Percentiles rank a stretch among this genome's conserved stretches.
Conservation (phyloP, 2,888 invertebrate species). For the Tachina lurida region DNA sequence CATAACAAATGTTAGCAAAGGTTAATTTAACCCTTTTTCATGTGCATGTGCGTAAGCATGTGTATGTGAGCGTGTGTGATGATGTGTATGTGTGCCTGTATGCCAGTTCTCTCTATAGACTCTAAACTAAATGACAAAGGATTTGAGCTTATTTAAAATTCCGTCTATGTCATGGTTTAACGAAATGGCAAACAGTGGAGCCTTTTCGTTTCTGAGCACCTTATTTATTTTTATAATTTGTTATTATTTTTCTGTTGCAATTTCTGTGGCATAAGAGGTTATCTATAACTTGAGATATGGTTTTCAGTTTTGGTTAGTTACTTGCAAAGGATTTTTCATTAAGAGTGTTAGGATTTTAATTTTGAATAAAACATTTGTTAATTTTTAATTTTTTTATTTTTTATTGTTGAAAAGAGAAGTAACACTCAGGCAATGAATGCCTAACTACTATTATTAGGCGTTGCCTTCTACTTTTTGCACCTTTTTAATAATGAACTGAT, state of each 20-base stretch:
- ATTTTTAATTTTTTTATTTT: no score
- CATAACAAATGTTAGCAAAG: constrained; percentile 59
- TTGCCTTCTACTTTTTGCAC: no score
- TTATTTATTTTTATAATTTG: neutral
- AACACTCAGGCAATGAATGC: no score
- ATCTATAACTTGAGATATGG: no score
- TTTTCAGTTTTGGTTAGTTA: no score
- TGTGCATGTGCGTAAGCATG: neutral
- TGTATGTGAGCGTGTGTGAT: neutral
- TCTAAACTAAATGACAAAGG: constrained; percentile 44
- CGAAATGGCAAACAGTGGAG: constrained; percentile 9
- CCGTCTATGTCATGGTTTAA: constrained; percentile 49
- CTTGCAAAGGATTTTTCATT: no score
- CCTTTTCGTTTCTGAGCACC: neutral
- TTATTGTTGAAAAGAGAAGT: no score
- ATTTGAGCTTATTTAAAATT: constrained; percentile 57
- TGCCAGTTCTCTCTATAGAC: neutral
- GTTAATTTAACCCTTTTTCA: constrained; percentile 35
- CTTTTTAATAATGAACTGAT: no score
- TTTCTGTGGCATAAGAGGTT: no score
- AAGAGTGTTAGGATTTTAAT: no score
- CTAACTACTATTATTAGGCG: no score
- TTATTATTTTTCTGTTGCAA: neutral
- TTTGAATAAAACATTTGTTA: no score
- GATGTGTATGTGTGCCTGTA: neutral